phyloP scores from a whole-genome alignment of 2,888 invertebrate genomes.

The Isoperla grammatica region DNA sequence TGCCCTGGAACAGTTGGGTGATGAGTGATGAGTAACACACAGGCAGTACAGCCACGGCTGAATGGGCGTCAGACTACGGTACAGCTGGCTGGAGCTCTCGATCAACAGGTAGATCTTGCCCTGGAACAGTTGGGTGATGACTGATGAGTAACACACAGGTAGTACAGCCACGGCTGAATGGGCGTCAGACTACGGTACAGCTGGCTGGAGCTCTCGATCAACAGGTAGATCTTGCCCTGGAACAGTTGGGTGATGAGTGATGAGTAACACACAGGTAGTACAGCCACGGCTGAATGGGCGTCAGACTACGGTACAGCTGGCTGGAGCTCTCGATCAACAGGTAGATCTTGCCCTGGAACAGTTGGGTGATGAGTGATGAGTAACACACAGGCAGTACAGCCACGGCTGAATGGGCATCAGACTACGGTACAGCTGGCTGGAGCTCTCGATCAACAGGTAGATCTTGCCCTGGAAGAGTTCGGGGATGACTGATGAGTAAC shows the following conservation, averaged over 20 bases:
- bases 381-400: constrained; percentile 76
- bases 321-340: constrained; percentile 77
- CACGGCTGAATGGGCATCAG: constrained; percentile 79
- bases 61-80: constrained; percentile 73
- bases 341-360: constrained; percentile 78
- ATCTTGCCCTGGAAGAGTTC: constrained; percentile 78
- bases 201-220: constrained; percentile 79
- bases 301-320: constrained; percentile 74
- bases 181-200: constrained; percentile 76
- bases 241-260: too few relatives aligned
- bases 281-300: constrained; percentile 82
- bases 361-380: too few relatives aligned
- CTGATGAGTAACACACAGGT: too few relatives aligned
- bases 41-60: constrained; percentile 83
- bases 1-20: constrained; percentile 58
- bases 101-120: constrained; percentile 82
- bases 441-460: constrained; percentile 76
- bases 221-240: constrained; percentile 82
- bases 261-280: too few relatives aligned
- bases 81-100: constrained; percentile 79
- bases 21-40: too few relatives aligned
- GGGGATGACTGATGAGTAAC: too few relatives aligned
- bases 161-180: constrained; percentile 80
- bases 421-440: constrained; percentile 79
- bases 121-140: too few relatives aligned